Evolutionary conservation across 1,140 invertebrate species (phyloP).

Genomic region (Pemphigus obesinymphae): DNA sequence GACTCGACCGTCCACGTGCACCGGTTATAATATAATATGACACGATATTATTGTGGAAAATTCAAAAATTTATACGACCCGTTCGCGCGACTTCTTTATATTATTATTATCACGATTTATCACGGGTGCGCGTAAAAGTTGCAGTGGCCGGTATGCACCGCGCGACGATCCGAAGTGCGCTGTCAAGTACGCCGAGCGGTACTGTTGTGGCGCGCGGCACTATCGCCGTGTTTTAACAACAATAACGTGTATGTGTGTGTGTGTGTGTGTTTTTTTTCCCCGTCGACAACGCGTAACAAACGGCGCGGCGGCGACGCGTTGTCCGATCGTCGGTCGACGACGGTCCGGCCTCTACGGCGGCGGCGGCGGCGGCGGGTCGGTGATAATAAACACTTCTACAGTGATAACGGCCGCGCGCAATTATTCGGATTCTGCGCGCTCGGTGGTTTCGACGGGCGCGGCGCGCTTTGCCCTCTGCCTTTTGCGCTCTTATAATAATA

Average conservation of each 20-base stretch:
- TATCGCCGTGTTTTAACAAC: neutral
- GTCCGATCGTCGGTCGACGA: neutral
- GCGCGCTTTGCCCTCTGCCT: neutral
- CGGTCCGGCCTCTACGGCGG: neutral
- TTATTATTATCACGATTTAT: neutral
- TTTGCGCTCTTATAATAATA: neutral
- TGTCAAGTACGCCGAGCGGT: neutral
- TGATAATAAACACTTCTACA: neutral
- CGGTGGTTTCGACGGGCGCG: neutral
- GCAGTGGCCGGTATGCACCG: neutral
- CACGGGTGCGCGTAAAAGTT: neutral
- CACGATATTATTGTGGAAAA: neutral
- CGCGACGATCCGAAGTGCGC: neutral
- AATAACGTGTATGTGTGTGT: no score
- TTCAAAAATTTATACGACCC: no score
- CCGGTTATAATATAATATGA: neutral
- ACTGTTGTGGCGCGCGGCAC: neutral
- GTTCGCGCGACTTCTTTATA: neutral
- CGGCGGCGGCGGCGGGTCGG: neutral
- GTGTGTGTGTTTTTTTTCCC: neutral
- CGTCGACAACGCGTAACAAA: neutral
- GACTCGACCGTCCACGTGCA: neutral
- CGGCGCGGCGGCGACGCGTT: neutral
- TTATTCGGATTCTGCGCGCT: conserved; percentile 9
- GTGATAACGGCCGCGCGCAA: neutral